Evolutionary conservation across 2,113 vertebrate genomes (phyloP), one percentile per base, ranked within the genome.

Genomic region (Cricetomys ansorgei): DNA sequence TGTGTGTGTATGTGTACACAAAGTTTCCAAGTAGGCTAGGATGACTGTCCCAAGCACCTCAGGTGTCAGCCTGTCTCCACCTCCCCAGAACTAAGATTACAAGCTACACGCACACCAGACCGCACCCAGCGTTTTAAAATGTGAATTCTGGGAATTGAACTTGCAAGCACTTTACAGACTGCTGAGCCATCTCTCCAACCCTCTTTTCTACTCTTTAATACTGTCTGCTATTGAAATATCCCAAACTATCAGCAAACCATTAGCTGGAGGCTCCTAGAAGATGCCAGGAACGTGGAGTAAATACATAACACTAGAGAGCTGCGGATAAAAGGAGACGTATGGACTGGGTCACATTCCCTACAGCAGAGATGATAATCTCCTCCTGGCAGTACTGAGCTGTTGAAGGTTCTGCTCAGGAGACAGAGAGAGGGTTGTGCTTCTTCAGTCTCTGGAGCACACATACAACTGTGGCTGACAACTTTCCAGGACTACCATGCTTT

Each of bases 401-500:
- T 0, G 80, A 79, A 31, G 67, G 50, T 23, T 69, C 8, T 19
- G 5, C 19, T 5, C 45, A 64, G 53, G 75, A 17, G 0, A 29
- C 34, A 50, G 0, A 0, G 3, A 81, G 23, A 0, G 8, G 11
- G 5, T 0, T 85, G 34, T 1, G 1, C 57, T 37, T 80, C 43
- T 6, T 12, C 79, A 3, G 80, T 40, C 40, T 4, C 65, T 11
- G 11, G 84, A 72, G 50, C 4, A 2, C 1, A 37, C 1, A 1
- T 0, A 50, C 21, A 0, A 40, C 7, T 37, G 50, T 16, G 55
- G 81, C 79, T 45, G 73, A 40, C 17, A 64, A 65, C 9, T 48
- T 59, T 73, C 45, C 83, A 86, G 62, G 5, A 37, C 83, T 43
- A 13, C 19, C 4, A 19, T 2, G 1, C 29, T 85, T 21, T 86